Base-by-base conservation (phyloP, 2,797 vertebrate species). In the Acanthurus leucopareius region DNA sequence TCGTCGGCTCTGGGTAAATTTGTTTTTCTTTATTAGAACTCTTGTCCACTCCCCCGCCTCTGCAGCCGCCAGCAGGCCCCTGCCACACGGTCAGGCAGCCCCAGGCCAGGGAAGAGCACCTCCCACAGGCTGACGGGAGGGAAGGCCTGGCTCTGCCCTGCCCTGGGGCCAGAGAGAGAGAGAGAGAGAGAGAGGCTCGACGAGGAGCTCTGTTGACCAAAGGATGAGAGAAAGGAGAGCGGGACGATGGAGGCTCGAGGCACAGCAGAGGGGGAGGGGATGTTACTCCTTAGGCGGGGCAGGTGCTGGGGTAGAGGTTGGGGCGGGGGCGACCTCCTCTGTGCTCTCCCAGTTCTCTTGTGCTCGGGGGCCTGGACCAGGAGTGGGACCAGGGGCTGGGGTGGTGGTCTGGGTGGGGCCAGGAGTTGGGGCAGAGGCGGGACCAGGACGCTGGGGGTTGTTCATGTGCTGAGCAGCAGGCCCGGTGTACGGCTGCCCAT, bases 401-500 rank as follows among this genome's bases (percentile, higher is more conserved):
- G 73, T 51, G 1, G 86, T 77, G 75, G 89, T 83, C 85, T 82
- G 89, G 74, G 90, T 45, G 0, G 92, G 90, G 51, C 84, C 92
- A 3, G 92, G 89, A 57, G 90, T 91, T 8, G 93, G 92, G 67
- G 92, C 93, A 1, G 93, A 88, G 70, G 89, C 92, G 2, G 98
- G 97, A 93, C 97, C 97, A 53, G 97, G 96, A 91, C 97, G 95
- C 92, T 97, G 98, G 91, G 98, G 98, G 96, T 99, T 99, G 97
- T 99, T 99, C 97, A 99, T 98, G 91, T 99, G 98, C 94, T 99
- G 98, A 92, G 98, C 98, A 92, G 98, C 98, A 6, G 98, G 98
- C 89, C 98, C 98, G 22, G 98, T 99, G 91, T 99, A 99, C 11
- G 98, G 98, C 96, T 99, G 98, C 94, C 97, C 97, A 82, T 99